Conservation (phyloP, 2,113 vertebrate species). For the Maccullochella peelii region DNA sequence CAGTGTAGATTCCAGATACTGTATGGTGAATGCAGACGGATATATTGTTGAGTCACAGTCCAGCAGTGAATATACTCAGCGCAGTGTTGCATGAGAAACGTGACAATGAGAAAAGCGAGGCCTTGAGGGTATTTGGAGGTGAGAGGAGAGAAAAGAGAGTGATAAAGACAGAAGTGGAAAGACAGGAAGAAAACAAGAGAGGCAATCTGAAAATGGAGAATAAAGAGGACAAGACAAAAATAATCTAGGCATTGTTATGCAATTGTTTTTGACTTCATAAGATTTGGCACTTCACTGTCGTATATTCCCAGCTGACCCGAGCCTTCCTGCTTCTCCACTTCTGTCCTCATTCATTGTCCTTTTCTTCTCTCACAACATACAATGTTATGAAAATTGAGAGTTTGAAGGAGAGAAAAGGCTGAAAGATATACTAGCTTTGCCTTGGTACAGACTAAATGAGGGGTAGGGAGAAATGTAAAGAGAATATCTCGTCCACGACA, state of each 20-base stretch:
- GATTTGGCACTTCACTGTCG: constrained; percentile 9
- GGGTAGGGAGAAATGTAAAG: not conserved
- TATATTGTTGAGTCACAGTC: constrained; percentile 43
- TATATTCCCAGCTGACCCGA: constrained; percentile 2
- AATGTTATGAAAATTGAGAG: not conserved
- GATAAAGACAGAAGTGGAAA: not conserved
- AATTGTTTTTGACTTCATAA: constrained; percentile 31
- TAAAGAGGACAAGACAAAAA: not conserved
- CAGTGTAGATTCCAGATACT: not conserved
- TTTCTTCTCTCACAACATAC: not conserved
- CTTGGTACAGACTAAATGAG: not conserved
- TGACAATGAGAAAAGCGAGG: constrained; percentile 23
- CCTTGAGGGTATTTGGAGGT: constrained; percentile 38
- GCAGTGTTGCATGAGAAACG: constrained; percentile 23
- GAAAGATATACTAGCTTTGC: not conserved
- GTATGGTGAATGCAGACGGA: not conserved
- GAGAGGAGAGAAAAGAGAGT: constrained; percentile 15
- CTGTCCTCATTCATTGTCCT: not conserved
- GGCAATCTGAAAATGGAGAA: not conserved
- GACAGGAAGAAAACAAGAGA: not conserved
- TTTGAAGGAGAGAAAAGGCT: not conserved
- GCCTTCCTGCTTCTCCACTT: not conserved
- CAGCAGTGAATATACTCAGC: not conserved
- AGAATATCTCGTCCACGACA: not conserved
- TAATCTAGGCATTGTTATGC: constrained; percentile 35